phyloP scores from a whole-genome alignment of 2,888 invertebrate species.

The Nasonia oneida region DNA sequence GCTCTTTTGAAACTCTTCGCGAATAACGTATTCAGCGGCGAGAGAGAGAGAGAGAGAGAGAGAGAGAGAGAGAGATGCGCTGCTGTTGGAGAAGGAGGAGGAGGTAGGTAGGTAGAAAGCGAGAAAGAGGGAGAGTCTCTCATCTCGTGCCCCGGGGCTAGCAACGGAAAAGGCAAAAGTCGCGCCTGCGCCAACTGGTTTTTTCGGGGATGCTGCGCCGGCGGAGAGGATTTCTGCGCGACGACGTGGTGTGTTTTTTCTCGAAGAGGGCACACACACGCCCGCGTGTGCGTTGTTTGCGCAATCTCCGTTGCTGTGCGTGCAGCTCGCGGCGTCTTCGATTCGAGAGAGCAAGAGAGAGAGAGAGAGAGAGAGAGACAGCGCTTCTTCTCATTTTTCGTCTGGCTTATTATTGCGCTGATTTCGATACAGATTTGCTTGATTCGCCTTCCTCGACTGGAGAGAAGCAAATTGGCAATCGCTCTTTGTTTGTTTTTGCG shows the following conservation, averaged over 20 bases:
- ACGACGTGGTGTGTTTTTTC: background rate
- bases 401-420: background rate
- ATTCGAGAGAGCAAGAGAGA: background rate
- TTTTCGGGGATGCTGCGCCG: conserved; percentile 44
- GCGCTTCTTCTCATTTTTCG: conserved; percentile 21
- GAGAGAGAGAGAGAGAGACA: background rate
- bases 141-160: conserved; percentile 32
- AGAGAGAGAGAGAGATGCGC: conserved; percentile 2
- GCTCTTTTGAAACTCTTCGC: conserved; percentile 23
- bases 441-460: background rate
- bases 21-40: background rate
- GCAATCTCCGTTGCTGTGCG: background rate
- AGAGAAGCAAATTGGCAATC: background rate
- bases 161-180: conserved; percentile 54
- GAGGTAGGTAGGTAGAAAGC: background rate
- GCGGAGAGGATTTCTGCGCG: background rate
- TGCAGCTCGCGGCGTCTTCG: background rate
- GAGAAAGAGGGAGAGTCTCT: background rate
- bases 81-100: background rate
- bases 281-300: background rate
- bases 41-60: background rate
- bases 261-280: background rate
- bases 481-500: background rate
- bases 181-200: conserved; percentile 55
- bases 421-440: conserved; percentile 5